Percentiles rank a stretch among this genome's conserved stretches.
These are phyloP conservation scores for Napeogenes inachia DNA, from an alignment of 2,888 invertebrate genomes.

Conservation along the genomic window DNA sequence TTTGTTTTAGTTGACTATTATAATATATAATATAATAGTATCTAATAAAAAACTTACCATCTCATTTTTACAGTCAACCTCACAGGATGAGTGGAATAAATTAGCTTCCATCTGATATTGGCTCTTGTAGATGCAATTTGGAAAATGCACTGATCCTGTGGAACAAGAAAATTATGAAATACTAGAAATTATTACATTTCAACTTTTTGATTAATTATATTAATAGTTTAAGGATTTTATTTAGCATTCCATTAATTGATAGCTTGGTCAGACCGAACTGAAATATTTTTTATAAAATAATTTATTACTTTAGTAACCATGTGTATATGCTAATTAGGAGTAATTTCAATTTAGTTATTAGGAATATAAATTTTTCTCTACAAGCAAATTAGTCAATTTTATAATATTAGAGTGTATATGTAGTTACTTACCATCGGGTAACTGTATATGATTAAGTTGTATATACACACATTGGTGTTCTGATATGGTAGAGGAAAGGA, in stretches of 20 bases:
- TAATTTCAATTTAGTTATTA: too few relatives aligned
- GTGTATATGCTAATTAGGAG: too few relatives aligned
- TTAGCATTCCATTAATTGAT: too few relatives aligned
- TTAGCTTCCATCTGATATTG: conserved; percentile 45
- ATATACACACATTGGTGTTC: conserved; percentile 58
- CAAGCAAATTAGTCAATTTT: too few relatives aligned
- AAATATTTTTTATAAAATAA: too few relatives aligned
- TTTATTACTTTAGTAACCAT: too few relatives aligned
- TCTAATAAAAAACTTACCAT: conserved; percentile 39
- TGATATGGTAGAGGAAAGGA: conserved; percentile 40
- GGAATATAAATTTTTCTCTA: too few relatives aligned
- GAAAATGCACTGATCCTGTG: conserved; percentile 56
- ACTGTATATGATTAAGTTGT: conserved; percentile 54
- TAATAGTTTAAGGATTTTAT: too few relatives aligned
- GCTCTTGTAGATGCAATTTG: conserved; percentile 51
- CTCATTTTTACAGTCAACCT: conserved; percentile 60
- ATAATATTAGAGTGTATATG: neutral
- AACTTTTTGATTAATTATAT: too few relatives aligned
- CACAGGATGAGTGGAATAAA: conserved; percentile 65
- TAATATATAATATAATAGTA: neutral
- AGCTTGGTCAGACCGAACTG: too few relatives aligned
- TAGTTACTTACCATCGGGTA: conserved; percentile 50
- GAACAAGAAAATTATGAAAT: neutral
- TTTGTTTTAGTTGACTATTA: too few relatives aligned
- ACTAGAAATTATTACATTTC: too few relatives aligned